Evolutionary conservation across 2,113 vertebrate species (phyloP), one percentile per base, ranked within the genome.

Genomic region (Physeter macrocephalus): DNA sequence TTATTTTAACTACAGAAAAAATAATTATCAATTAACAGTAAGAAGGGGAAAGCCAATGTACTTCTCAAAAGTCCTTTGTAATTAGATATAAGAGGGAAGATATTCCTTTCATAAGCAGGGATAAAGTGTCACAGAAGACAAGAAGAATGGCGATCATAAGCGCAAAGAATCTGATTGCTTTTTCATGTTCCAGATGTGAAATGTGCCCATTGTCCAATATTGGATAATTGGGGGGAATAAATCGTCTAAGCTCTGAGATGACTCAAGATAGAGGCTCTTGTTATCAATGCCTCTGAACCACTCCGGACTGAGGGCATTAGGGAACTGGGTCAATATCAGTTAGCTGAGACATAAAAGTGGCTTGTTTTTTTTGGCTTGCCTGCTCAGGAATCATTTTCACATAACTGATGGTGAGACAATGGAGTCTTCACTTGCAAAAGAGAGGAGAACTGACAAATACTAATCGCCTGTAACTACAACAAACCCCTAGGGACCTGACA

Each of bases 1-100:
- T 23, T 91, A 95, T 83, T 96, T 96, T 89, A 97, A 52, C 4
- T 88, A 92, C 13, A 84, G 77, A 78, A 61, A 89, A 88, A 62
- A 67, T 89, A 80, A 88, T 49, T n/a, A 77, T 41, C 64, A 80
- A 23, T 77, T 64, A 75, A 86, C 23, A 92, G 14, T 43, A 59
- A 83, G 20, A 43, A 39, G 27, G 23, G 21, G 43, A 25, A 59
- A 66, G 93, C 46, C 31, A 88, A 25, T 69, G 14, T 66, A 85
- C 69, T 93, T 94, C 67, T 94, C 9, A 52, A 27, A 89, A 85
- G 29, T 43, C 20, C 13, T 90, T 81, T 95, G 49, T 80, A 96
- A 87, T 90, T 95, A 57, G 18, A 57, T 57, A 59, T 89, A 81
- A 72, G 43, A 95, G 18, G 64, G 54, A 92, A 92, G 52, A 52